Evolutionary conservation across 2,113 vertebrate genomes (phyloP).

Genomic region (Pagrus major): DNA sequence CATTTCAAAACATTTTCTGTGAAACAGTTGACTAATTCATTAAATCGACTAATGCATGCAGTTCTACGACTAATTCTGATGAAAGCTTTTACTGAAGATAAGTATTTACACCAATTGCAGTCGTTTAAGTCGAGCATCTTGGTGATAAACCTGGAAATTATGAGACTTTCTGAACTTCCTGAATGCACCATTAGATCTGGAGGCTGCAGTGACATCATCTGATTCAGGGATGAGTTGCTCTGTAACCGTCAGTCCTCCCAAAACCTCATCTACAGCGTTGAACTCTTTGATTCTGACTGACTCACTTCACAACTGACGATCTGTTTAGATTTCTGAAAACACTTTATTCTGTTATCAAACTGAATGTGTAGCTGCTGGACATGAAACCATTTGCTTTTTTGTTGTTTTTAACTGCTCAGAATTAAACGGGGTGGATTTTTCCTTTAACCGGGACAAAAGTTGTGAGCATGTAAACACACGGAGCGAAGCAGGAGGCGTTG

Average conservation of each 20-base stretch:
- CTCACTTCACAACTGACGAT: background rate
- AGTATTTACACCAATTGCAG: background rate
- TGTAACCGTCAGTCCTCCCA: background rate
- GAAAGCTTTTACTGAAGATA: too few species aligned
- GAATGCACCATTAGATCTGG: constrained; percentile 8
- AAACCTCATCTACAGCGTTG: background rate
- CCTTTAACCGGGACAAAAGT: background rate
- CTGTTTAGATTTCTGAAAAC: background rate
- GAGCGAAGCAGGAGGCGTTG: background rate
- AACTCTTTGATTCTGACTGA: background rate
- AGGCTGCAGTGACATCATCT: background rate
- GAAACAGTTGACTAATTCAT: background rate
- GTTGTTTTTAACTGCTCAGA: background rate
- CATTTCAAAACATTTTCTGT: too few species aligned
- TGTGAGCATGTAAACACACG: constrained; percentile 23
- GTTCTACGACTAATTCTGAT: background rate
- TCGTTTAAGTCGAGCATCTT: background rate
- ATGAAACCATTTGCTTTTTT: background rate
- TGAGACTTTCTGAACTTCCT: background rate
- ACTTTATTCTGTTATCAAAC: background rate
- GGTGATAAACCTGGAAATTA: background rate
- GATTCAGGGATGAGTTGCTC: background rate
- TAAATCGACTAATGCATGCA: background rate
- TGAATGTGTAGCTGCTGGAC: background rate
- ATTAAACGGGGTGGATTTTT: constrained; percentile 30